Base-by-base conservation (phyloP, 37 sponge, comb jelly and placozoan genomes). In the Oscarella lobularis region DNA sequence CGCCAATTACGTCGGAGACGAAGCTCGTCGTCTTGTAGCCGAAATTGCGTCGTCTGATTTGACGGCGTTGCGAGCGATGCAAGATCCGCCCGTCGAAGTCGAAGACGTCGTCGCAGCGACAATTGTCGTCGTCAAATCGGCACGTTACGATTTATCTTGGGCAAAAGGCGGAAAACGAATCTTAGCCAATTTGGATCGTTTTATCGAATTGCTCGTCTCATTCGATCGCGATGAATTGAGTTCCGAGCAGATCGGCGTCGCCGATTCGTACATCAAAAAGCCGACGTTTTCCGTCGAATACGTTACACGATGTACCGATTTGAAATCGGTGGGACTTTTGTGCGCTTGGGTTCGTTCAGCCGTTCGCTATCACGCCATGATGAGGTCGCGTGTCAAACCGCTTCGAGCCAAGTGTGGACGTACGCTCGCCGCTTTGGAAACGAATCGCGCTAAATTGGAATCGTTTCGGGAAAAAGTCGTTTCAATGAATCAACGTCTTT, bases 121-220 rank as follows among this genome's bases (percentile, higher is more conserved):
- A 40, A 6, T 39, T 39, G 3, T 37, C 40, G 27, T 67, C 78
- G 75, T 88, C 31, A 95, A 90, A 55, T 88, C 91, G 35, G 84
- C 95, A 38, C 74, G 76, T 74, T 83, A 90, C 34, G 95, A 95
- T 41, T n/a, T 88, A 6, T 83, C 95, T 0, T 94, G 95, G 95
- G 85, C 84, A 67, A 95, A 95, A 69, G 95, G 95, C 1, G 95
- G 88, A 40, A 95, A 95, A 74, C 74, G 95, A 67, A 71, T 95
- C 38, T 85, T 95, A 86, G 95, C 95, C 32, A 90, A 90, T 54
- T 39, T 94, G 35, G 95, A 90, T 74, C 74, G 94, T 55, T 89
- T 89, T 55, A 36, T 65, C 9, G 88, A 86, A 41, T 77, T 86
- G 39, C 67, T 89, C 66, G 14, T 72, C 2, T 68, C 73, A 36